Evolutionary conservation across 2,888 invertebrate genomes (phyloP), one percentile per base, ranked within the genome.

Genomic region (Cosmopolites sordidus): DNA sequence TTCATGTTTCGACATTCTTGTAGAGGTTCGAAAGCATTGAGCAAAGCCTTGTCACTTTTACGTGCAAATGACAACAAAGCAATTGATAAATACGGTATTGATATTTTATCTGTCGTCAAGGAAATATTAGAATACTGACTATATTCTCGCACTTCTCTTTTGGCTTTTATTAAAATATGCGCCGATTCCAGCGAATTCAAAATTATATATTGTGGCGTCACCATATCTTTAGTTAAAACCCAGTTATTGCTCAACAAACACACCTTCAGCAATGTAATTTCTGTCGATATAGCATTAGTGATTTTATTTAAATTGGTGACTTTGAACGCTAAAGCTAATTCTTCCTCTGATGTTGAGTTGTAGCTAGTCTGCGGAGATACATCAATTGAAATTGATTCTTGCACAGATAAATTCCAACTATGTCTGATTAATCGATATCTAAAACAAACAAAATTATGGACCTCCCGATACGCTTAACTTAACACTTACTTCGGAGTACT

Each of bases 301-400:
- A 80, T 76, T 62, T 81, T 79, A 69, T 83, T 84, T 30, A 83
- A 76, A 71, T 89, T 89, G 63, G 84, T 85, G 0, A 86, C 75
- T 65, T 83, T 83, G 2, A 88, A 73, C 29, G 84, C 81, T 9
- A 90, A 67, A 43, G 83, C 83, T 66, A 89, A 74, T 46, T 81
- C 83, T 61, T 83, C 80, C 27, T 74, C 68, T 8, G 56, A 60
- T 49, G 65, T 67, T 15, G 72, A 68, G 29, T 73, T 71, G 62
- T 75, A 76, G 56, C 78, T 77, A 29, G 76, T 69, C 43, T 76
- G 74, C 44, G 76, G 73, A 22, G 73, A 73, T 1, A 79, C 76
- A 42, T 78, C 79, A 2, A 79, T 74, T 47, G 78, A 76, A 42
- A 85, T 67, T 1, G 84, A 83, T 63, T 83, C 82, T 60, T 81